Base-by-base conservation (phyloP, 2,113 vertebrate species). In the Lucifuga dentata region DNA sequence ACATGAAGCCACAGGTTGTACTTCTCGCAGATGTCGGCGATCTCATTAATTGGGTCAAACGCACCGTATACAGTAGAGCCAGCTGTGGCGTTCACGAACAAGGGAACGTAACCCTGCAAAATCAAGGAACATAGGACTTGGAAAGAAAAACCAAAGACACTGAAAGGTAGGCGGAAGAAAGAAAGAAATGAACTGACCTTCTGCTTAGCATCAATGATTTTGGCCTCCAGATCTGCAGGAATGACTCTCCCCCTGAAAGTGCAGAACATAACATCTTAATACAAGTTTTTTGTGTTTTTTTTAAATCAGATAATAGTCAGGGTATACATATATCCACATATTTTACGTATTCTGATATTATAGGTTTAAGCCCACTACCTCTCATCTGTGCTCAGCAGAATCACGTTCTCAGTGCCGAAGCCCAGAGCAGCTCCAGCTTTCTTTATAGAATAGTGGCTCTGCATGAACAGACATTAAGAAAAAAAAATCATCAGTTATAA, bases 401-500 rank as follows among this genome's bases (percentile, higher is more conserved):
- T 93, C 76, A 99, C 97, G 8, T 99, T 98, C 58, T 99, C 97
- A 1, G 93, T 93, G 73, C 98, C 98, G 80, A 99, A 98, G 11
- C 98, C 98, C 79, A 99, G 95, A 0, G 96, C 96, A 50, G 97
- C 95, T 60, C 97, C 98, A 24, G 97, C 96, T 85, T 99, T 99
- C 90, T 98, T 98, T 88, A 99, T 98, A 20, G 98, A 99, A 83
- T 99, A 99, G 91, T 99, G 98, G 88, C 97, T 99, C 97, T 99
- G 89, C 56, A 88, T 90, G 50, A 73, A 83, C 43, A 79, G 12
- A 72, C 16, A 45, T n/a, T 5, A 17, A 8, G 21, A 11, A 38
- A n/a, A 35, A 11, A 29, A 12, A 64, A 12, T 44, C 17, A 40
- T 13, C 8, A 5, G 5, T 35, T 45, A 67, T 2, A 9, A n/a